These are phyloP conservation scores for Gymnoscopelus braueri DNA, from an alignment of 2,797 vertebrate genomes.

Conservation along the genomic window DNA sequence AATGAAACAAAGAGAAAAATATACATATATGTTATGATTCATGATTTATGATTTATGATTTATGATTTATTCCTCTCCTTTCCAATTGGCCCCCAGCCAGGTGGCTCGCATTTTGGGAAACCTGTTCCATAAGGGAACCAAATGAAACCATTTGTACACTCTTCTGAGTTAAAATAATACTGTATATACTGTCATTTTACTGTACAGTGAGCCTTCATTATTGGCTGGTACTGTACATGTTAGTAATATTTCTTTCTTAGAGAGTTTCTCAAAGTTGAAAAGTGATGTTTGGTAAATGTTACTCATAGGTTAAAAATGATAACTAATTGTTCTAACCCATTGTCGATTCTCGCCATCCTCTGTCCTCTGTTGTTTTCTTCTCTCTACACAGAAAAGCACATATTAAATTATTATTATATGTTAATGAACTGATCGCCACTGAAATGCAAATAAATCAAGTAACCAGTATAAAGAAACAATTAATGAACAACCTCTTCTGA, in stretches of 20 bases:
- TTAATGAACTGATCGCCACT: too few species aligned
- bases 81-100: too few species aligned
- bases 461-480: background rate
- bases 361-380: conserved; percentile 88
- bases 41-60: too few species aligned
- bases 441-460: background rate
- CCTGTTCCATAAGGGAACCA: too few species aligned
- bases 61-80: too few species aligned
- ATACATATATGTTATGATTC: too few species aligned
- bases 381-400: conserved; percentile 81
- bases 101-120: too few species aligned
- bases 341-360: conserved; percentile 87
- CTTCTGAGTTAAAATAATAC: too few species aligned
- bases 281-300: background rate
- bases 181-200: too few species aligned
- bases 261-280: background rate
- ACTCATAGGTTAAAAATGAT: background rate
- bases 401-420: conserved; percentile 3
- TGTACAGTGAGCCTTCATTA: too few species aligned
- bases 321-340: conserved; percentile 75
- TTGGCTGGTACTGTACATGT: background rate
- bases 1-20: too few species aligned
- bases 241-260: background rate
- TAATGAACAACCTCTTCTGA: conserved; percentile 85
- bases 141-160: too few species aligned